A percentile compares a stretch with the other conserved stretches of the same genome.
These are phyloP conservation scores for Trididemnum nubilum DNA, from an alignment of 23 tunicate species.

Conservation along the genomic window DNA sequence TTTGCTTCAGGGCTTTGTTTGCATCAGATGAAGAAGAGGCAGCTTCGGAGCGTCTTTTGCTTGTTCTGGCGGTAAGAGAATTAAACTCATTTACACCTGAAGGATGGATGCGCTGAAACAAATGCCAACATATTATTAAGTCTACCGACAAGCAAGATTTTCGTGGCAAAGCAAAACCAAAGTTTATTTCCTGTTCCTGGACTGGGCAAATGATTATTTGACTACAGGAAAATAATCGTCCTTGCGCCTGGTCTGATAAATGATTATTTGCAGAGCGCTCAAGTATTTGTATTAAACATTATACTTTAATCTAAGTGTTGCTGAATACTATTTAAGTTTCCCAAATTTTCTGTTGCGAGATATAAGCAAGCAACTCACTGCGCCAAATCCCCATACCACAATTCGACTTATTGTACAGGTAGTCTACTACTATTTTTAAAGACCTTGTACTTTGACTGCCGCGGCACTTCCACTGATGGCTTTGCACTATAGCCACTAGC, in stretches of 20 bases:
- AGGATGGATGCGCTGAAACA: not conserved
- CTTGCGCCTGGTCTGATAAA: not conserved
- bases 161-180: slow-evolving; percentile 1
- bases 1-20: slow-evolving; percentile 1
- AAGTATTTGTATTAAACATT: not conserved
- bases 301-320: not conserved
- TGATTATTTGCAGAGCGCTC: slow-evolving; percentile 1
- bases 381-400: slow-evolving; percentile 3
- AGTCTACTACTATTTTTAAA: not conserved
- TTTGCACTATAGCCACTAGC: slow-evolving; percentile 1
- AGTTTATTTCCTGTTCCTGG: not conserved
- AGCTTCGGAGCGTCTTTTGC: slow-evolving; percentile 1
- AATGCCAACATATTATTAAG: not conserved
- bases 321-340: not conserved
- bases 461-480: slow-evolving; percentile 4
- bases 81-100: not conserved
- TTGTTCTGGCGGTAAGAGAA: slow-evolving; percentile 1
- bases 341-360: slow-evolving; percentile 1
- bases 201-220: not conserved
- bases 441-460: slow-evolving; percentile 2
- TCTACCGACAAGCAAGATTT: not conserved
- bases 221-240: not conserved
- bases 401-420: not conserved
- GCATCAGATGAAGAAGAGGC: slow-evolving; percentile 2
- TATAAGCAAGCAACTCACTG: slow-evolving; percentile 1